phyloP scores from a whole-genome alignment of 2,888 invertebrate genomes.

The Linnaemya tessellans region DNA sequence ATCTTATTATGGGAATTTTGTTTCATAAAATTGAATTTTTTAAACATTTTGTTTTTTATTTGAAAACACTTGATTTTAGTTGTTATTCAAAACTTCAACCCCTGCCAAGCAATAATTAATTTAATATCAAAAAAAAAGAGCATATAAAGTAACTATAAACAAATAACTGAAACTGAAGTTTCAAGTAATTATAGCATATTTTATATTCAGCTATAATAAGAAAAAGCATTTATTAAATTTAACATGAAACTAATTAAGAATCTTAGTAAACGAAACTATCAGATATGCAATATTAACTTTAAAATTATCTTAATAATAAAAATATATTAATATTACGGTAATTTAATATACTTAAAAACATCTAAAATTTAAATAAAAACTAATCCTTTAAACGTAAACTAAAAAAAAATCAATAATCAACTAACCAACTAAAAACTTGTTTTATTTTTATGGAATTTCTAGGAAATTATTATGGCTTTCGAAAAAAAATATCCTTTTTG shows the following conservation, averaged over 20 bases:
- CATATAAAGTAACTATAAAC: too few relatives aligned
- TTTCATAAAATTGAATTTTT: background rate
- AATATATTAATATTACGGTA: background rate
- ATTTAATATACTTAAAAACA: background rate
- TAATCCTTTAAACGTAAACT: slow-evolving; percentile 61
- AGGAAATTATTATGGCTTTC: slow-evolving; percentile 16
- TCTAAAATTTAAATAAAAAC: slow-evolving; percentile 29
- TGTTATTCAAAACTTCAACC: background rate
- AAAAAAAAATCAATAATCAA: slow-evolving; percentile 68
- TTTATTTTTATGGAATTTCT: slow-evolving; percentile 58
- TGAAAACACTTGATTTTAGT: background rate
- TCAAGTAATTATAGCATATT: slow-evolving; percentile 29
- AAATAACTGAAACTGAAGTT: background rate
- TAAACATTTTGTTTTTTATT: background rate
- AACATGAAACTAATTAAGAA: slow-evolving; percentile 23
- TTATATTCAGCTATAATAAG: slow-evolving; percentile 16
- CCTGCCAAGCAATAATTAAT: background rate
- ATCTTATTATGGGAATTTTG: too few relatives aligned
- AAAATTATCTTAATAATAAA: slow-evolving; percentile 30
- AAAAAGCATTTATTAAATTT: slow-evolving; percentile 52
- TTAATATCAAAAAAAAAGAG: background rate
- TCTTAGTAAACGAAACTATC: slow-evolving; percentile 29
- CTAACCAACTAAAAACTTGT: slow-evolving; percentile 68
- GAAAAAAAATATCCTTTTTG: background rate
- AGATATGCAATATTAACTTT: slow-evolving; percentile 59